Conservation (phyloP, 1,140 invertebrate genomes). For the Nebria ingens region DNA sequence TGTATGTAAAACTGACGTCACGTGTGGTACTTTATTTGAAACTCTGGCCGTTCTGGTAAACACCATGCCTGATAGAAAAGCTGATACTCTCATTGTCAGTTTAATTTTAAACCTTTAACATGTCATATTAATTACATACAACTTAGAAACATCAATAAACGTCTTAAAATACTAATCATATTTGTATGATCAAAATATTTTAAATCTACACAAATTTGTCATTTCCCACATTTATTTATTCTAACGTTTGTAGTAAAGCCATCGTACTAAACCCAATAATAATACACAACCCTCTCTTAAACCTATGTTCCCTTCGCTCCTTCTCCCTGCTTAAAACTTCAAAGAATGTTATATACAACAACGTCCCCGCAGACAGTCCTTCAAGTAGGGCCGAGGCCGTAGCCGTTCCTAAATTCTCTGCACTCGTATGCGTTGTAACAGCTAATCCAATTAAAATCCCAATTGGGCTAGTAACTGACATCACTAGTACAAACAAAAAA, state of each 20-base stretch:
- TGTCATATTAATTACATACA: no score
- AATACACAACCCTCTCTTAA: conserved; percentile 27
- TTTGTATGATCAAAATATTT: no score
- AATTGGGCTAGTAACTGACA: conserved; percentile 58
- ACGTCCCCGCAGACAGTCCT: conserved; percentile 33
- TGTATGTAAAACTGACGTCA: no score
- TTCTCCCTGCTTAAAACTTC: conserved; percentile 33
- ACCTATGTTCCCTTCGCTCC: conserved; percentile 25
- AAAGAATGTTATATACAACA: conserved; percentile 34
- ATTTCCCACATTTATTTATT: conserved; percentile 10
- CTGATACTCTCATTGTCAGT: no score
- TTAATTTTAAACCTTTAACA: no score
- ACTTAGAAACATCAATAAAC: no score
- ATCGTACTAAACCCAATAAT: conserved; percentile 30
- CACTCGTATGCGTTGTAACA: conserved; percentile 24
- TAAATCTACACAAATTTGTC: no score
- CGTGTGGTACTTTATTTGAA: no score
- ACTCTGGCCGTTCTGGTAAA: no score
- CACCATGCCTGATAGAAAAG: no score
- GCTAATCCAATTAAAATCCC: conserved; percentile 52
- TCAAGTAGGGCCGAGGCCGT: conserved; percentile 27
- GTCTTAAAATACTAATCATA: no score
- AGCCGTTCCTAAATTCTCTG: conserved; percentile 27
- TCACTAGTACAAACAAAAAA: conserved; percentile 45
- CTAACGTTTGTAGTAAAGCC: conserved; percentile 24